These are phyloP conservation scores for Pseudocheirus occidentalis DNA, from an alignment of 2,797 vertebrate species.

Conservation along the genomic window DNA sequence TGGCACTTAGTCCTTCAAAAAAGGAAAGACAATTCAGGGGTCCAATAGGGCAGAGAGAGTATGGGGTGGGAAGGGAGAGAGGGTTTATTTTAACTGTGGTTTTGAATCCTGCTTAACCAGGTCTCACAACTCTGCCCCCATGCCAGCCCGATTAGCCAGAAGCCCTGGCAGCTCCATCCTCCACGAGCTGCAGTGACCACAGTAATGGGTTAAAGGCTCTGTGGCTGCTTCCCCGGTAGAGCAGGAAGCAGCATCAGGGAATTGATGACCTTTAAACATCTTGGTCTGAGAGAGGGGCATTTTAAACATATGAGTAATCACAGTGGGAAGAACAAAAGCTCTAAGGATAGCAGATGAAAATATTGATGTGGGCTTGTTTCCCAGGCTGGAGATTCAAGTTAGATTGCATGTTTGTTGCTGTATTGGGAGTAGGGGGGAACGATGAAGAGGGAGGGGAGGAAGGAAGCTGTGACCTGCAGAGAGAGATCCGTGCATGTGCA, in stretches of 20 bases:
- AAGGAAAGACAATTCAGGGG: not conserved
- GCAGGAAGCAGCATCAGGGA: not conserved
- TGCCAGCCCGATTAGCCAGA: not conserved
- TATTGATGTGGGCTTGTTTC: not conserved
- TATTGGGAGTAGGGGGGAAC: not conserved
- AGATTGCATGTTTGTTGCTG: not conserved
- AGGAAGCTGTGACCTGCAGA: not conserved
- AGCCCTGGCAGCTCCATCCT: not conserved
- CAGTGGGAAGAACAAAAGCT: not conserved
- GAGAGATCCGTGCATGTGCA: not conserved
- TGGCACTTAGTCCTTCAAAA: not conserved
- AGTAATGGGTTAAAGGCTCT: not conserved
- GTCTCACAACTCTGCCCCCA: not conserved
- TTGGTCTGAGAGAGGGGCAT: not conserved
- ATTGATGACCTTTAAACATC: not conserved
- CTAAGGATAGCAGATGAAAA: not conserved
- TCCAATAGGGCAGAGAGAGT: not conserved
- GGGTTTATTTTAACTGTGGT: not conserved
- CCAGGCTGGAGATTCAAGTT: not conserved
- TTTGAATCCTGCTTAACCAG: not conserved
- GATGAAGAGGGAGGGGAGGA: not conserved
- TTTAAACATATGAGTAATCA: conserved; percentile 5
- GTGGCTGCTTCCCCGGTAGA: not conserved
- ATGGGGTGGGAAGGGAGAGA: not conserved
- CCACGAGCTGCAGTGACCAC: not conserved